These are phyloP conservation scores for Matsumyia berberina DNA, from an alignment of 2,888 invertebrate genomes.

Conservation along the genomic window DNA sequence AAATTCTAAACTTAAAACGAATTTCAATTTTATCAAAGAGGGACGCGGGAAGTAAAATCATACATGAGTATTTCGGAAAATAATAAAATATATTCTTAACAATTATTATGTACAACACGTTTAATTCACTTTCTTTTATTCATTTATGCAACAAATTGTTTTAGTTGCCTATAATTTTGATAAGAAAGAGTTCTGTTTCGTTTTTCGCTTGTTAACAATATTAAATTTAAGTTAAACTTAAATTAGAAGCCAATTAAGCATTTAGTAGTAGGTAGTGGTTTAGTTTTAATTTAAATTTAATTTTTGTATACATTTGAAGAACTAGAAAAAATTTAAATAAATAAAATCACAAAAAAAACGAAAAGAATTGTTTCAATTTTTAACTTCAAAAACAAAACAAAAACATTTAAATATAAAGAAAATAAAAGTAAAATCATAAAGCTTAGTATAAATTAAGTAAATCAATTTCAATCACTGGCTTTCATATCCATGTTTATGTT, in stretches of 20 bases:
- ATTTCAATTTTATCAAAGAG: slow-evolving; percentile 46
- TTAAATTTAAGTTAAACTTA: slow-evolving; percentile 69
- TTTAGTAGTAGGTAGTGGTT: neutral
- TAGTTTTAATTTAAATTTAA: slow-evolving; percentile 18
- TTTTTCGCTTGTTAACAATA: slow-evolving; percentile 6
- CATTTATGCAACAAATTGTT: slow-evolving; percentile 58
- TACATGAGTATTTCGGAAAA: slow-evolving; percentile 72
- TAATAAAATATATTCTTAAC: slow-evolving; percentile 31
- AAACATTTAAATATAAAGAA: slow-evolving; percentile 21
- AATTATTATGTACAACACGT: slow-evolving; percentile 45
- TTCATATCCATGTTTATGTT: slow-evolving; percentile 44
- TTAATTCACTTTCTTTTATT: slow-evolving; percentile 21
- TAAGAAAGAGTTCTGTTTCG: slow-evolving; percentile 6
- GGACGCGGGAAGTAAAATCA: slow-evolving; percentile 22
- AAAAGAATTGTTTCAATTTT: slow-evolving; percentile 26
- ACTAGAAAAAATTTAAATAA: slow-evolving; percentile 62
- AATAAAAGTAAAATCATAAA: slow-evolving; percentile 49
- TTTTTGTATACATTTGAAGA: slow-evolving; percentile 75
- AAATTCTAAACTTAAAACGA: slow-evolving; percentile 31
- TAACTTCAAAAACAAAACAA: slow-evolving; percentile 6
- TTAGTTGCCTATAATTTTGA: slow-evolving; percentile 14
- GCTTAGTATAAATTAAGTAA: slow-evolving; percentile 72
- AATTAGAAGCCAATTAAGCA: slow-evolving; percentile 48
- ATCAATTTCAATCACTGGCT: slow-evolving; percentile 75
- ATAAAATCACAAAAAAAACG: slow-evolving; percentile 73